phyloP scores from a whole-genome alignment of 1,140 invertebrate species.

The Penaeus japonicus region DNA sequence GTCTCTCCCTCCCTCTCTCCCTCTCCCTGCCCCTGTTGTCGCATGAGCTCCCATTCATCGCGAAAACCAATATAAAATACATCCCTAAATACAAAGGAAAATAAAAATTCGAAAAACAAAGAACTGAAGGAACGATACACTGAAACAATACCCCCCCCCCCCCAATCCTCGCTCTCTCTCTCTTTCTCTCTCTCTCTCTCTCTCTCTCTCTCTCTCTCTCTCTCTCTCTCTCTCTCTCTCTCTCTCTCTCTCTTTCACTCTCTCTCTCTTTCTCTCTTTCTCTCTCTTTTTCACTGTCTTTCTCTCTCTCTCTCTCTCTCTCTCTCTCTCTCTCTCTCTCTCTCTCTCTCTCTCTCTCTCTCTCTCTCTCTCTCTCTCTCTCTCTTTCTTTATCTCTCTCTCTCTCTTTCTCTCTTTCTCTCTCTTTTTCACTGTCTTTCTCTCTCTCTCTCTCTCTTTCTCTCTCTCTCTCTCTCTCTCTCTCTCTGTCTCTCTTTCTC shows the following conservation, averaged over 20 bases:
- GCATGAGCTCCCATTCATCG: too few relatives aligned
- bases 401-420: neutral
- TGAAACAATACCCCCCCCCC: too few relatives aligned
- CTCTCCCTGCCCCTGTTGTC: too few relatives aligned
- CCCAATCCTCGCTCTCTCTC: too few relatives aligned
- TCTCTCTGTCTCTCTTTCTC: constrained; percentile 29
- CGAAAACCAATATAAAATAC: too few relatives aligned
- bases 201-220: neutral
- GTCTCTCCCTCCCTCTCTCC: neutral
- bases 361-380: constrained; percentile 25
- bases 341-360: neutral
- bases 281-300: neutral
- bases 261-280: neutral
- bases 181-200: neutral
- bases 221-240: neutral
- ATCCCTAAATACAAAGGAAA: too few relatives aligned
- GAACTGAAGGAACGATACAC: too few relatives aligned
- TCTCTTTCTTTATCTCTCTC: constrained; percentile 9
- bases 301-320: neutral
- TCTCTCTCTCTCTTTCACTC: neutral
- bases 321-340: neutral
- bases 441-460: neutral
- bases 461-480: constrained; percentile 31
- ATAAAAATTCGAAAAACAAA: too few relatives aligned
- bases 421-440: neutral